Evolutionary conservation across 1,140 invertebrate species (phyloP).

Genomic region (Dendrolimus punctatus): DNA sequence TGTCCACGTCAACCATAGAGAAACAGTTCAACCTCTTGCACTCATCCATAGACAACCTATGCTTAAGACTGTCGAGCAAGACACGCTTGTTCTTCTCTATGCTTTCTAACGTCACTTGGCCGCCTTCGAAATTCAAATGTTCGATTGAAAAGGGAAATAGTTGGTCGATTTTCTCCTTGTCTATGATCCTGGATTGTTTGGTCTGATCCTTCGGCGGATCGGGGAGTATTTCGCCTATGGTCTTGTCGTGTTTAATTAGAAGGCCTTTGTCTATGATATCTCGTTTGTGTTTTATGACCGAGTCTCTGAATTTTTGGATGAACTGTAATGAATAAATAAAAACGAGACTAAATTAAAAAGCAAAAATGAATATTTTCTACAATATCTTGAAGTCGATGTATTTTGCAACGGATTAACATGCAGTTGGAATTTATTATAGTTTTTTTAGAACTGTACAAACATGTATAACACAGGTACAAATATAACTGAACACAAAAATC

Average conservation of each 20-base stretch:
- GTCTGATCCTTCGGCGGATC: constrained; percentile 13
- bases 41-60: constrained; percentile 30
- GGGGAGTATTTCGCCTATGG: constrained; percentile 36
- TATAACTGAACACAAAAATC: no score
- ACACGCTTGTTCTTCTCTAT: constrained; percentile 57
- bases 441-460: no score
- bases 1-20: constrained; percentile 53
- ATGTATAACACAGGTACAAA: no score
- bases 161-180: constrained; percentile 12
- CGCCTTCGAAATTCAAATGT: constrained; percentile 22
- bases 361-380: no score
- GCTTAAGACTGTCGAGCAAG: constrained; percentile 43
- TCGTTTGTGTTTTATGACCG: constrained; percentile 46
- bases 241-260: constrained; percentile 36
- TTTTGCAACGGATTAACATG: no score
- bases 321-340: constrained; percentile 37
- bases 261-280: constrained; percentile 45
- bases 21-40: constrained; percentile 48
- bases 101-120: constrained; percentile 39
- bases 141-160: constrained; percentile 46
- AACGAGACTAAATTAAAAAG: no score
- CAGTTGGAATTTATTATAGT: no score
- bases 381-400: no score
- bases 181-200: background rate
- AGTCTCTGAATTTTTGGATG: constrained; percentile 53